Base-by-base conservation (phyloP, 30 jellyfish, hydroid and myxozoan species). In the Cassiopea xamachana region DNA sequence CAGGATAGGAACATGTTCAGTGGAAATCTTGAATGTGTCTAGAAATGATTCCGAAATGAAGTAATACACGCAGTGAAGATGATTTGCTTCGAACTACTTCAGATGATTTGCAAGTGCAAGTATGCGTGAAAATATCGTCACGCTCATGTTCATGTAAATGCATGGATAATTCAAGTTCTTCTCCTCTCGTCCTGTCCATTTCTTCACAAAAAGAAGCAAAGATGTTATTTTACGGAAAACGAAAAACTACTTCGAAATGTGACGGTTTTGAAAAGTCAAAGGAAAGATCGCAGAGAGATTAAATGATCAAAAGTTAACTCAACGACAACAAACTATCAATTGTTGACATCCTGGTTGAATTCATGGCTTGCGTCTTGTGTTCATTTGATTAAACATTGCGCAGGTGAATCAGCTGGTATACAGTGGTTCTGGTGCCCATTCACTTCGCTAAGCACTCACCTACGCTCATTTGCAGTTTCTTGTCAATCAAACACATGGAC, bases 71-170 rank as follows among this genome's bases (percentile, higher is more conserved):
- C 69, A 81, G 7, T 46, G 70, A 61, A 45, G 17, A 39, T 79
- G 69, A 72, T 15, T 84, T 84, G 60, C 69, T 60, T 75, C 93
- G 87, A 86, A 45, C 82, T 86, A 88, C 87, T 77, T 59, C 80
- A 59, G 61, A 79, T 86, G 88, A 86, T 86, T 86, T 67, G 83
- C 77, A 62, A 49, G 77, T 77, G 93, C 88, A 86, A 86, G 79
- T 73, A 86, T 86, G 93, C 93, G 93, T 86, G 93, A 75, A 86
- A n/a, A 16, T 82, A 86, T 18, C 50, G 87, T 74, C 93, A 86
- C 61, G 93, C 93, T 60, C 83, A 59, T 44, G 27, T 64, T 50
- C 69, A 59, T 79, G 68, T 27, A 86, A 86, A 73, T 77, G 85
- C 87, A 74, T 59, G 86, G 92, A 84, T 71, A 84, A 51, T 43